These are phyloP conservation scores for Lasioglossum zephyrum DNA, from an alignment of 2,888 invertebrate genomes.

Conservation along the genomic window DNA sequence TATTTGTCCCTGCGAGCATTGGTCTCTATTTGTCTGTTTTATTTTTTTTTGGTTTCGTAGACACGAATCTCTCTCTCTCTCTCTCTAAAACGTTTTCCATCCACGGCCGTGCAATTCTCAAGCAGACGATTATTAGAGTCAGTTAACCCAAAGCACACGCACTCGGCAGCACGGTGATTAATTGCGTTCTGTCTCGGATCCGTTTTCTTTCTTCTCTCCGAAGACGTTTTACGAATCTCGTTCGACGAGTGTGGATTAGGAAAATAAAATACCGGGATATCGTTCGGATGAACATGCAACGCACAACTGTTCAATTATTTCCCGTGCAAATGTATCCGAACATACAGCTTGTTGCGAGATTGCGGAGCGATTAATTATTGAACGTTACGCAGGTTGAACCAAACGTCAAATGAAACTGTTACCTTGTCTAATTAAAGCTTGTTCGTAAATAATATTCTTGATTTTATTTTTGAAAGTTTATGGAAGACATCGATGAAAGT, in stretches of 20 bases:
- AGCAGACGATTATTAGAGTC: conserved; percentile 58
- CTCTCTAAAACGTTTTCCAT: conserved; percentile 37
- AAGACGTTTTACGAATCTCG: conserved; percentile 17
- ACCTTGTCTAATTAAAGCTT: background rate
- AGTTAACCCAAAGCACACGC: conserved; percentile 67
- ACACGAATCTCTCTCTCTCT: conserved; percentile 21
- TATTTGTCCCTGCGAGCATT: conserved; percentile 25
- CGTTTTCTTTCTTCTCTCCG: conserved; percentile 21
- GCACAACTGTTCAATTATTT: background rate
- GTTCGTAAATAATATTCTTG: background rate
- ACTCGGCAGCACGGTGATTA: conserved; percentile 26
- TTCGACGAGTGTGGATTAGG: background rate
- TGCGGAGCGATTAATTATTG: background rate
- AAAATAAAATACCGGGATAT: conserved; percentile 11
- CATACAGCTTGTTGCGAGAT: background rate
- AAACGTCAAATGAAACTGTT: background rate
- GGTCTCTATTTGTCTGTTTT: conserved; percentile 14
- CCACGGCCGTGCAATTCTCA: conserved; percentile 65
- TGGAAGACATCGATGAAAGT: background rate
- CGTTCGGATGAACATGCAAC: conserved; percentile 16
- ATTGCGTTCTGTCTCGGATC: conserved; percentile 14
- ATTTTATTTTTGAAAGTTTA: background rate
- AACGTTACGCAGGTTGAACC: background rate
- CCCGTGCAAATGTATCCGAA: background rate
- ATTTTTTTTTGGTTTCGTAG: conserved; percentile 9